These are phyloP conservation scores for Trachythela sp. DNA, from an alignment of 64 coral and sea anemone species.

Conservation along the genomic window DNA sequence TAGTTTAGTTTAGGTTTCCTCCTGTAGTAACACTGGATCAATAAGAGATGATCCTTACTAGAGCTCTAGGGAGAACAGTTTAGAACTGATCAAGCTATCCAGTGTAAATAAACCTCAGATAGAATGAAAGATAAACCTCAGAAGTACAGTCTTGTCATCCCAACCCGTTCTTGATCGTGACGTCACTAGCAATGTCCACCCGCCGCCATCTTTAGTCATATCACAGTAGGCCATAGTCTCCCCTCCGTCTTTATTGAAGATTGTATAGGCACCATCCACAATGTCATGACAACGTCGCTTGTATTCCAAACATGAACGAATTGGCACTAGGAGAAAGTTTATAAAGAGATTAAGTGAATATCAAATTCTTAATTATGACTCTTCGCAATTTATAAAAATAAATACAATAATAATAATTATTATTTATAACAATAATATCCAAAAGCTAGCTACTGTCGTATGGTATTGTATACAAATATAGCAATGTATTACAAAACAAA, in stretches of 20 bases:
- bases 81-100: too few species aligned
- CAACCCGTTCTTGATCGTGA: not conserved
- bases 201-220: constrained; percentile 73
- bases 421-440: too few species aligned
- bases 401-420: too few species aligned
- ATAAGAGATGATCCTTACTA: too few species aligned
- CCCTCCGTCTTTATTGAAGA: constrained; percentile 67
- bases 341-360: not conserved
- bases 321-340: constrained; percentile 52
- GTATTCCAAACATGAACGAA: constrained; percentile 90
- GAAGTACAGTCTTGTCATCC: not conserved
- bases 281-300: constrained; percentile 71
- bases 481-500: not conserved
- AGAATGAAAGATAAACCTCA: too few species aligned
- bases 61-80: too few species aligned
- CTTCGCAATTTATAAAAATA: too few species aligned
- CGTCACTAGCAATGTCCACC: constrained; percentile 82
- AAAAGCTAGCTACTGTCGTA: too few species aligned
- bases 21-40: too few species aligned
- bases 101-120: not conserved
- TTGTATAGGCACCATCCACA: constrained; percentile 75
- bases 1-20: too few species aligned
- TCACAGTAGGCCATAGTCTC: constrained; percentile 77
- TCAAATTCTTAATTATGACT: too few species aligned
- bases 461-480: too few species aligned